Percentiles rank a stretch among this genome's conserved stretches.
Conservation (phyloP, 1,140 invertebrate species). For the Meloidogyne hapla region DNA sequence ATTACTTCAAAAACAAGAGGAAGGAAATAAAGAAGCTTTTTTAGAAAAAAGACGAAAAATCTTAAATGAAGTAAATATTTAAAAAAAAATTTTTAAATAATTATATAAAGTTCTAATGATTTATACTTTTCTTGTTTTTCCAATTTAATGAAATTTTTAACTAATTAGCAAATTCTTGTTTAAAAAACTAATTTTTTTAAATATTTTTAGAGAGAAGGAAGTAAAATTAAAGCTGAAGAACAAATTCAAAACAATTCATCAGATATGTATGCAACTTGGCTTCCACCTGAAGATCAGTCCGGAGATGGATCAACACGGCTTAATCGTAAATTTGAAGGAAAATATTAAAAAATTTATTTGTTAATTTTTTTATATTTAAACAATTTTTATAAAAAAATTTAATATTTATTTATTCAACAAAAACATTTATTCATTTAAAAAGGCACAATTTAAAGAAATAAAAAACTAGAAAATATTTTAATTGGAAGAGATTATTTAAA, state of each 20-base stretch:
- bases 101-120: not conserved
- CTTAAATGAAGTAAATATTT: slow-evolving; percentile 5
- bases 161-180: too few relatives aligned
- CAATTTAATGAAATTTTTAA: too few relatives aligned
- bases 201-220: not conserved
- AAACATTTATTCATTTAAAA: not conserved
- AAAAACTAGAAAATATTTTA: not conserved
- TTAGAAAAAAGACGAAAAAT: slow-evolving; percentile 21
- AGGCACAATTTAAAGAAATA: not conserved
- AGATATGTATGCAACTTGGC: slow-evolving; percentile 38
- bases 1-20: slow-evolving; percentile 19
- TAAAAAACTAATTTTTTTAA: not conserved
- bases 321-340: slow-evolving; percentile 34
- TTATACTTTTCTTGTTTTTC: not conserved
- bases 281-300: slow-evolving; percentile 37
- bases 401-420: not conserved
- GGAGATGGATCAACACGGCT: slow-evolving; percentile 35
- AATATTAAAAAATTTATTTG: slow-evolving; percentile 21
- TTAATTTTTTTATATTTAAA: too few relatives aligned
- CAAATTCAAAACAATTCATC: not conserved
- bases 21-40: slow-evolving; percentile 9
- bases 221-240: not conserved
- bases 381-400: not conserved
- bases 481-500: not conserved
- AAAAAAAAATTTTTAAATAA: not conserved